Base-by-base conservation (phyloP, 2,888 invertebrate genomes). In the Opisthograptis luteolata region DNA sequence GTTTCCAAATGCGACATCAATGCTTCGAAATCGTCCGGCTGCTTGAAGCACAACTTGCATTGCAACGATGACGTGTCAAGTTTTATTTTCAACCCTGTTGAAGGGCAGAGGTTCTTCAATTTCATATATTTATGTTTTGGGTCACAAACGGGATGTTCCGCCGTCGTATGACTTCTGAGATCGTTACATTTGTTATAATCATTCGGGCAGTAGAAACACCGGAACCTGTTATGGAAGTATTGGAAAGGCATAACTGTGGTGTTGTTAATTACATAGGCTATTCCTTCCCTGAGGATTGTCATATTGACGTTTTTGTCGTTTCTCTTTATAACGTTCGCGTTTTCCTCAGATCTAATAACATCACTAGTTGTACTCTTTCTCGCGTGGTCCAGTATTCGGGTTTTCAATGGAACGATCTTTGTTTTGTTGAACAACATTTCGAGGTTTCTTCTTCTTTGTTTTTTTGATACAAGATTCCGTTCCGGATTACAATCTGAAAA, bases 391-490 rank as follows among this genome's bases (percentile, higher is more conserved):
- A 87, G 52, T 17, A 86, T 79, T 0, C 84, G 76, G 79, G 81
- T 85, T 73, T 87, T 87, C 67, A 88, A 87, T 1, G 88, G 88
- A 53, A 85, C 72, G 27, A 87, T 59, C 0, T 85, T 70, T 1
- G 88, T 87, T 60, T 85, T 81, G 80, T 86, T 86, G 79, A 88
- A 83, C 30, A 88, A 61, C 47, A 78, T 78, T 61, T 74, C 72
- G 46, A 87, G 82, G 61, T 86, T 86, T 60, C 44, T 55, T 45
- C 63, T 61, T 44, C 70, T 69, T 52, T 64, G 48, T 58, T 59
- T 63, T 60, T 62, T 69, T 51, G 58, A 63, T 62, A 61, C 68
- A 53, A 59, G 45, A 65, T 60, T 68, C 65, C 72, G 69, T 67
- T 65, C 65, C 64, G 72, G 70, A 64, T 73, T 70, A 61, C 66